Conservation (phyloP, 2,797 vertebrate genomes). For the Fistularia commersonii region DNA sequence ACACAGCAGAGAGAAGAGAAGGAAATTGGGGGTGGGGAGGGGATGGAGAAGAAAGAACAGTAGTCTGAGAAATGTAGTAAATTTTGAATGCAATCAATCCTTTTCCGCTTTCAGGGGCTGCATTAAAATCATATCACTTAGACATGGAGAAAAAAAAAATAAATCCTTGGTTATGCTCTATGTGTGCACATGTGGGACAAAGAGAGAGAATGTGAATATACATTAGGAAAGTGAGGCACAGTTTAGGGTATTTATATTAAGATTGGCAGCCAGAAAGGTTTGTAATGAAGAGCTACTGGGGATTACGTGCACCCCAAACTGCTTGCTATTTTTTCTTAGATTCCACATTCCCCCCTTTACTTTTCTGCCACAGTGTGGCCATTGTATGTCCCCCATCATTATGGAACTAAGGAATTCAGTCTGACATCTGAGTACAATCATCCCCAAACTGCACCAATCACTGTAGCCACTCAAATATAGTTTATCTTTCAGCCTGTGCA, state of each 20-base stretch:
- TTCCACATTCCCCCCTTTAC: constrained; percentile 30
- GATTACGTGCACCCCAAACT: not conserved
- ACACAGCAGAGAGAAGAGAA: constrained; percentile 18
- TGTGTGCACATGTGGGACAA: constrained; percentile 8
- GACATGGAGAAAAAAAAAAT: constrained; percentile 13
- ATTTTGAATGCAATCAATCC: constrained; percentile 43
- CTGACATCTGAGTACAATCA: constrained; percentile 55
- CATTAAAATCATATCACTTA: constrained; percentile 60
- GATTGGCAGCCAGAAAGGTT: constrained; percentile 65
- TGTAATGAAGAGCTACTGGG: constrained; percentile 45
- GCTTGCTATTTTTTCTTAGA: constrained; percentile 28
- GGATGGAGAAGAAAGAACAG: not conserved
- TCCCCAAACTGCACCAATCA: constrained; percentile 29
- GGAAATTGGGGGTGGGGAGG: not conserved
- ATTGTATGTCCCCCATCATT: constrained; percentile 54
- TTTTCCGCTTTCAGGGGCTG: constrained; percentile 40
- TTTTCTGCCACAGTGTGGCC: constrained; percentile 51
- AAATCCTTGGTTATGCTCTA: constrained; percentile 20
- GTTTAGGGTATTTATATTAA: constrained; percentile 33
- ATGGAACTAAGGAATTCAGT: constrained; percentile 50
- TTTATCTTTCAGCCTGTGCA: constrained; percentile 11
- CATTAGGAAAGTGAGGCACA: constrained; percentile 19
- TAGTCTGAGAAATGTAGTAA: constrained; percentile 22
- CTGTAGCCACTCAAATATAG: constrained; percentile 22
- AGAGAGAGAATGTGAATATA: constrained; percentile 16